A percentile compares a stretch with the other conserved stretches of the same genome.
phyloP scores from a whole-genome alignment of 2,113 vertebrate genomes.

The Manacus vitellinus region DNA sequence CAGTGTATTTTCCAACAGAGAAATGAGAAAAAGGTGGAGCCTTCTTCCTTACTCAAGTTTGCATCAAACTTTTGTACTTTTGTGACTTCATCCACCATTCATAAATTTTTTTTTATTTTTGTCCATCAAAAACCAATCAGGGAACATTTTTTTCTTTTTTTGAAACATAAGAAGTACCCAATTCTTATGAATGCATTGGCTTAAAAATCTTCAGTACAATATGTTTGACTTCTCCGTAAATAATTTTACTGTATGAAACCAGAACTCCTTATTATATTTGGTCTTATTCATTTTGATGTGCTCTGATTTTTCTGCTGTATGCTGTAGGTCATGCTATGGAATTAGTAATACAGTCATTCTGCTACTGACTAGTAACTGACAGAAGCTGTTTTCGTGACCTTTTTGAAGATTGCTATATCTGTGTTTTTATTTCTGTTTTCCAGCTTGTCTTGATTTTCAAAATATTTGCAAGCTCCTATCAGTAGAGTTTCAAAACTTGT shows the following conservation, averaged over 20 bases:
- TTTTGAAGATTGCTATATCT: neutral
- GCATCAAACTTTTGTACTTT: neutral
- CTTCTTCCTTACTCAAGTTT: neutral
- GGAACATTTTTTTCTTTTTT: neutral
- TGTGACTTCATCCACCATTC: neutral
- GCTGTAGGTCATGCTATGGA: neutral
- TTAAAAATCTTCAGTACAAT: neutral
- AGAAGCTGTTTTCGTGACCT: neutral
- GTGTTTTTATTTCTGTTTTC: slow-evolving; percentile 6
- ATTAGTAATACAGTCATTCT: slow-evolving; percentile 11
- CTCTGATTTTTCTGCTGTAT: neutral
- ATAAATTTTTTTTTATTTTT: neutral
- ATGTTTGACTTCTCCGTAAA: neutral
- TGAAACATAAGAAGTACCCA: neutral
- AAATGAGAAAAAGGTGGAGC: neutral
- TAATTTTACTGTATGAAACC: neutral
- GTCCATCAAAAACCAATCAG: neutral
- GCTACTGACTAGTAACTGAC: neutral
- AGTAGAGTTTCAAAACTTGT: neutral
- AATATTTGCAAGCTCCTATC: neutral
- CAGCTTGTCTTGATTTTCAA: neutral
- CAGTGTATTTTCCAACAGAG: neutral
- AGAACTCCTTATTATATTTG: neutral
- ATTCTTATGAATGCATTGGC: neutral
- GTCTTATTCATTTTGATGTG: neutral